A percentile compares a stretch with the other conserved stretches of the same genome.
Conservation (phyloP, 2,797 vertebrate species). For the Dryobates pubescens region DNA sequence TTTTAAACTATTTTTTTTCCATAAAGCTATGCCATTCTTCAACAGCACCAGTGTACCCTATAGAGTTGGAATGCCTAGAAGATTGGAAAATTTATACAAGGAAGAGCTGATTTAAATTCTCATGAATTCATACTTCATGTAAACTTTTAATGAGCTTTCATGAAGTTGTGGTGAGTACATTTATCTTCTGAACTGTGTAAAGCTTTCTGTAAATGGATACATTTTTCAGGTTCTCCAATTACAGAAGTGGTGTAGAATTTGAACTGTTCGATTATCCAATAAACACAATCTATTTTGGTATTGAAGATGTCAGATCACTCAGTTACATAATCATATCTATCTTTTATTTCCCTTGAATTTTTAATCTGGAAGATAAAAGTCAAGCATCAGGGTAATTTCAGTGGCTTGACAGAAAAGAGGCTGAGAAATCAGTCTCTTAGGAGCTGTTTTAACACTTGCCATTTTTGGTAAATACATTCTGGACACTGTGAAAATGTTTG, state of each 20-base stretch:
- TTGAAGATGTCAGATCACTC: neutral
- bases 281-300: neutral
- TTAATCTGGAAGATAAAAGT: neutral
- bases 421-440: neutral
- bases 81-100: neutral
- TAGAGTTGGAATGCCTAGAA: neutral
- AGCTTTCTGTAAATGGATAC: neutral
- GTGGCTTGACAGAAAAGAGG: neutral
- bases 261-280: neutral
- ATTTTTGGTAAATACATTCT: neutral
- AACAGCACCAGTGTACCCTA: neutral
- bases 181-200: neutral
- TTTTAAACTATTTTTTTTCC: neutral
- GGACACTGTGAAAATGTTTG: neutral
- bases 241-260: neutral
- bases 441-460: neutral
- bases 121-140: neutral
- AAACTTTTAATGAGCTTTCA: neutral
- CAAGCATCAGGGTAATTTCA: neutral
- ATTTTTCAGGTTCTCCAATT: neutral
- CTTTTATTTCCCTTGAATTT: neutral
- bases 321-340: neutral
- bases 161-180: neutral
- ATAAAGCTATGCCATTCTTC: neutral
- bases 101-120: neutral